phyloP scores from a whole-genome alignment of 2,888 invertebrate species.

The Rhorus exstirpatorius region DNA sequence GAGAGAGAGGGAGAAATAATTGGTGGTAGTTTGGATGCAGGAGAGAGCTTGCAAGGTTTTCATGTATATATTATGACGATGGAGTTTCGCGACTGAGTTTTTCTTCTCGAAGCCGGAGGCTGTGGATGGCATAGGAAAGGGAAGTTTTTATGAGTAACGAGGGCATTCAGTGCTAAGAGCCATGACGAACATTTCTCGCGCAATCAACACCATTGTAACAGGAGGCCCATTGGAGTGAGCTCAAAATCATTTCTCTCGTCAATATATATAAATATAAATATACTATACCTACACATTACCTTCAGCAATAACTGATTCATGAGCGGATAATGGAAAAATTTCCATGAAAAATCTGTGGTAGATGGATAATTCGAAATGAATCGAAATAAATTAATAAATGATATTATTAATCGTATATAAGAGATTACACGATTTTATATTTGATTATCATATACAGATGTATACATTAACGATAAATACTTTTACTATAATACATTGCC shows the following conservation, averaged over 20 bases:
- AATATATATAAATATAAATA: background rate
- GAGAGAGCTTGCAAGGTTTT: slow-evolving; percentile 29
- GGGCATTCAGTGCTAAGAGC: slow-evolving; percentile 81
- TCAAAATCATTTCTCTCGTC: slow-evolving; percentile 47
- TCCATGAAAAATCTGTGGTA: background rate
- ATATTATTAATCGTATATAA: background rate
- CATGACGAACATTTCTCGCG: slow-evolving; percentile 78
- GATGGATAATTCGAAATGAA: background rate
- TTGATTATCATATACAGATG: slow-evolving; percentile 58
- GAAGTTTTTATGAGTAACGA: slow-evolving; percentile 76
- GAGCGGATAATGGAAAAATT: slow-evolving; percentile 20
- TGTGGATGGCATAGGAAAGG: slow-evolving; percentile 10
- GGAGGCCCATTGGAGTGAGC: slow-evolving; percentile 31
- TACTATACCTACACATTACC: background rate
- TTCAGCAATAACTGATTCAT: background rate
- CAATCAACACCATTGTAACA: slow-evolving; percentile 81
- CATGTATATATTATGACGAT: slow-evolving; percentile 23
- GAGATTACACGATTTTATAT: slow-evolving; percentile 18
- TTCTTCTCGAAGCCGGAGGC: slow-evolving; percentile 45
- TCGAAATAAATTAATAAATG: background rate
- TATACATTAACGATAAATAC: slow-evolving; percentile 69
- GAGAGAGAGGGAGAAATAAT: slow-evolving; percentile 26
- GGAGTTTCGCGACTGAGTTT: slow-evolving; percentile 59
- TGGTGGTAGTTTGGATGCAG: slow-evolving; percentile 14
- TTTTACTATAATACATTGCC: slow-evolving; percentile 72